Percentiles rank a stretch among this genome's conserved stretches.
These are phyloP conservation scores for Anser cygnoides DNA, from an alignment of 2,113 vertebrate species.

Conservation along the genomic window DNA sequence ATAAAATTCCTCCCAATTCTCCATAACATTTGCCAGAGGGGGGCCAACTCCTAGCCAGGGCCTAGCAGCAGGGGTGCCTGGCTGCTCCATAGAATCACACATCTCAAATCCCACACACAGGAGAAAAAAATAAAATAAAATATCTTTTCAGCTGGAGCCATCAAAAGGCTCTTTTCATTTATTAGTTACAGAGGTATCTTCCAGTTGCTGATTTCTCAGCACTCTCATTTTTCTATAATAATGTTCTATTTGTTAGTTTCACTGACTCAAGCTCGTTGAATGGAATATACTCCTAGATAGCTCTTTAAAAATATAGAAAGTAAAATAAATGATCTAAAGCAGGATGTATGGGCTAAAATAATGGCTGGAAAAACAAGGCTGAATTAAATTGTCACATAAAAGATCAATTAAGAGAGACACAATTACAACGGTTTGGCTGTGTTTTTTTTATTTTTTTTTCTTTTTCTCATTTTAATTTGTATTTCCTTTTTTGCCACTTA, in stretches of 20 bases:
- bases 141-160: slow-evolving; percentile 97
- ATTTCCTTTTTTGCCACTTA: background rate
- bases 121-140: slow-evolving; percentile 94
- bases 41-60: slow-evolving; percentile 89
- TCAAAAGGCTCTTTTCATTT: slow-evolving; percentile 93
- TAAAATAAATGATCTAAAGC: slow-evolving; percentile 53
- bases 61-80: slow-evolving; percentile 91
- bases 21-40: slow-evolving; percentile 98
- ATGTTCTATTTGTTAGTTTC: slow-evolving; percentile 64
- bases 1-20: slow-evolving; percentile 99
- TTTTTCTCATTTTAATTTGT: background rate
- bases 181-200: slow-evolving; percentile 96
- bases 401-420: slow-evolving; percentile 54
- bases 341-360: slow-evolving; percentile 32
- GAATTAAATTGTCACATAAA: slow-evolving; percentile 56
- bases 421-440: background rate
- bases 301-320: slow-evolving; percentile 40
- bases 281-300: background rate
- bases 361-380: slow-evolving; percentile 33
- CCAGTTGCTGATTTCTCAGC: slow-evolving; percentile 89
- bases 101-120: slow-evolving; percentile 93
- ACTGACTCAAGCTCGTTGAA: slow-evolving; percentile 27
- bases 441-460: background rate
- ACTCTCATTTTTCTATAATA: slow-evolving; percentile 58
- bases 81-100: slow-evolving; percentile 88